Evolutionary conservation across 2,797 vertebrate genomes (phyloP), one percentile per base, ranked within the genome.

Genomic region (Mycteria americana): DNA sequence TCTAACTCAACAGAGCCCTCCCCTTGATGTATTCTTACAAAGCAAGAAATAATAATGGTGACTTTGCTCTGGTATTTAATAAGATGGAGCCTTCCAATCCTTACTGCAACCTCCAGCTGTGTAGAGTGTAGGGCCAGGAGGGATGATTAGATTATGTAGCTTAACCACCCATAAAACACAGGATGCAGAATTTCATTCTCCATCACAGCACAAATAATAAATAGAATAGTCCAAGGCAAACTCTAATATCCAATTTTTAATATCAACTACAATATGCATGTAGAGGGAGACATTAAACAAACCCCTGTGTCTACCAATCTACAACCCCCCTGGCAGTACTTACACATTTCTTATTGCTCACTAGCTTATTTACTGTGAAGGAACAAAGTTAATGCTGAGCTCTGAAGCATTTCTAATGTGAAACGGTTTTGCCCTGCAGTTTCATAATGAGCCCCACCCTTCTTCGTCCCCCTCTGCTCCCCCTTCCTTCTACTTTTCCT

Each of bases 241-340:
- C 53, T 91, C 92, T 94, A 93, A 92, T 96, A 94, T 94, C 85
- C 35, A 93, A 64, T 93, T 94, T 96, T 95, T 97, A 97, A 96
- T 96, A 96, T 85, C 69, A 94, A 93, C 69, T 95, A 80, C 59
- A 94, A 89, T 90, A 94, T 96, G 88, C 77, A 94, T 8, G 27
- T 86, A 86, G 87, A 95, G 90, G 89, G 89, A 95, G 43, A 91
- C 90, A 95, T 96, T 95, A 95, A 96, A 78, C 76, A 97, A 96
- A 95, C 73, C 90, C 94, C 74, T 68, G 77, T 86, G 84, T 93
- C 85, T 95, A 90, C 78, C 77, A 90, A 93, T 91, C 85, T 86
- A 91, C 79, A 91, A 53, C 45, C 56, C 92, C 68, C 78, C 43
- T 70, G 56, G 67, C 93, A 85, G 57, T 85, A 90, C 83, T 96